A percentile compares a stretch with the other conserved stretches of the same genome.
Conservation (phyloP, 1,140 invertebrate genomes). For the Philotrypesis tridentata region DNA sequence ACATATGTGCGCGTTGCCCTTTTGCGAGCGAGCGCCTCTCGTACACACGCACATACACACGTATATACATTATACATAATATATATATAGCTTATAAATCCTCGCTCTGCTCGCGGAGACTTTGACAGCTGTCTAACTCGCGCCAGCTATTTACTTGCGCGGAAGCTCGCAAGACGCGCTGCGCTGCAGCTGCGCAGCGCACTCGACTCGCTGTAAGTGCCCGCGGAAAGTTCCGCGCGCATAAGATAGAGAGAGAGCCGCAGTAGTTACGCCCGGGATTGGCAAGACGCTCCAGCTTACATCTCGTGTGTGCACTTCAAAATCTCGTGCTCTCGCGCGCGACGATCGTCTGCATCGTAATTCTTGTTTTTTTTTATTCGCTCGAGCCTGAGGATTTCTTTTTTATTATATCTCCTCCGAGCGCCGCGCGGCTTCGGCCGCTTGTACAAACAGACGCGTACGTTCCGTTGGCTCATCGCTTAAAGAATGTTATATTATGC, state of each 20-base stretch:
- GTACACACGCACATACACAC: no score
- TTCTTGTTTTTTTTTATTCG: neutral
- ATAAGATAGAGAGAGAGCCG: no score
- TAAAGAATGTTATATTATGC: conserved; percentile 39
- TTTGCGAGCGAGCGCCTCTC: conserved; percentile 46
- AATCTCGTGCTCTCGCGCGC: no score
- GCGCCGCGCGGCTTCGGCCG: no score
- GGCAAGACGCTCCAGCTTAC: no score
- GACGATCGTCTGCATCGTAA: no score
- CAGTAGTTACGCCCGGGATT: conserved; percentile 30
- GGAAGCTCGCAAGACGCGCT: neutral
- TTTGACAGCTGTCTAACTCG: conserved; percentile 57
- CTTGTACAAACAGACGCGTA: neutral
- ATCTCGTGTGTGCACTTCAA: neutral
- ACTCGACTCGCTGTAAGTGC: no score
- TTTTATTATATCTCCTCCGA: conserved; percentile 6
- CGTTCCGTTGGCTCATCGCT: conserved; percentile 34
- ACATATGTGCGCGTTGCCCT: conserved; percentile 47
- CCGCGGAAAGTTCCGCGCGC: neutral
- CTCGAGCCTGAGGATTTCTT: neutral
- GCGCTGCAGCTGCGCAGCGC: no score
- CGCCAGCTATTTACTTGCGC: conserved; percentile 28
- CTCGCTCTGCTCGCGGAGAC: conserved; percentile 49
- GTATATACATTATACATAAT: no score
- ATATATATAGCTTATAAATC: conserved; percentile 54